phyloP scores from a whole-genome alignment of 2,888 invertebrate genomes.

The Achlya flavicornis region DNA sequence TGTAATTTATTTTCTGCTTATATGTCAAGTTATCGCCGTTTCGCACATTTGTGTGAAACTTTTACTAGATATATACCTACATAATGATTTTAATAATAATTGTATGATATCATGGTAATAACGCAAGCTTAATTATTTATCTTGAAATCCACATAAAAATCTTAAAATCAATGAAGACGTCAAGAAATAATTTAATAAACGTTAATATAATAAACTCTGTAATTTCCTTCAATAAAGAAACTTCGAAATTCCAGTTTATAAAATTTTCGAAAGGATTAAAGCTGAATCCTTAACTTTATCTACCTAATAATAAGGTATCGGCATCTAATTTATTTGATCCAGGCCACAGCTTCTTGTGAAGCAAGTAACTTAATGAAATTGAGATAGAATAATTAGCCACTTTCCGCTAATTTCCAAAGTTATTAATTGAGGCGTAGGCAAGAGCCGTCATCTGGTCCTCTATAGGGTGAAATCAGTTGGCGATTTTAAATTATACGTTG shows the following conservation, averaged over 20 bases:
- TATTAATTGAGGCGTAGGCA: constrained; percentile 77
- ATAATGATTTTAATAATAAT: background rate
- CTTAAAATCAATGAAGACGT: background rate
- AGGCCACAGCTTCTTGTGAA: constrained; percentile 41
- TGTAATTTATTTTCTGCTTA: background rate
- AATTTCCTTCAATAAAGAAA: background rate
- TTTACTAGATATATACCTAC: background rate
- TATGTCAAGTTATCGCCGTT: constrained; percentile 2
- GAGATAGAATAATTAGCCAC: constrained; percentile 77
- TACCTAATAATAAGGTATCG: constrained; percentile 35
- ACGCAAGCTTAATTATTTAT: background rate
- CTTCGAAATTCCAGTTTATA: background rate
- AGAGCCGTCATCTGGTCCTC: background rate
- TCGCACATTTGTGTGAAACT: background rate
- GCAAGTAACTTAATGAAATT: constrained; percentile 66
- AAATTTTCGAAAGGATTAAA: constrained; percentile 12
- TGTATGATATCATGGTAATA: background rate
- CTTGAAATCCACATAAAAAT: background rate
- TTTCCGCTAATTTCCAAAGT: constrained; percentile 77
- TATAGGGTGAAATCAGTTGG: background rate
- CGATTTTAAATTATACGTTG: too few relatives aligned
- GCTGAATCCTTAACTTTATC: constrained; percentile 29
- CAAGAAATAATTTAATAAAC: background rate
- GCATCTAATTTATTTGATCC: constrained; percentile 53
- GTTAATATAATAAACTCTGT: background rate